Evolutionary conservation across 2,113 vertebrate genomes (phyloP).

Genomic region (Oceanodroma tethys): DNA sequence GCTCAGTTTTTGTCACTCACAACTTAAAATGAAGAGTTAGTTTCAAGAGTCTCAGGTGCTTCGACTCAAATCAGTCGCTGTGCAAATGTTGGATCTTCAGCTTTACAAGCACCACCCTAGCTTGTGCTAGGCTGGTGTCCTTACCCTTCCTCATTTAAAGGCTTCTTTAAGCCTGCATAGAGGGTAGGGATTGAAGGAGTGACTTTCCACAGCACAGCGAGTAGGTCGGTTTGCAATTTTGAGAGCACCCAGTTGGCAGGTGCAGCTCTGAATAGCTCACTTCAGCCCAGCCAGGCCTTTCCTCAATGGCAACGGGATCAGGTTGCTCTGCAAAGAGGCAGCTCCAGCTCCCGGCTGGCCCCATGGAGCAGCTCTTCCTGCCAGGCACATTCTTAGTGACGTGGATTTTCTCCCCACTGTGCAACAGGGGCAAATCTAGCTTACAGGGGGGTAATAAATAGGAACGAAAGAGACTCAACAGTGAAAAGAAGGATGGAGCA

Average conservation of each 20-base stretch:
- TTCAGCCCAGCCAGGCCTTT: not conserved
- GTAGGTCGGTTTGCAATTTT: not conserved
- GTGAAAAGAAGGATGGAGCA: not conserved
- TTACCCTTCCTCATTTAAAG: not conserved
- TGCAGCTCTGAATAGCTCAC: not conserved
- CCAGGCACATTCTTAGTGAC: not conserved
- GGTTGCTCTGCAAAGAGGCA: not conserved
- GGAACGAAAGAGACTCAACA: not conserved
- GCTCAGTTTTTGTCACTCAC: not conserved
- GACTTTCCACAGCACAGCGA: not conserved
- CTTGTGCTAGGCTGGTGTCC: not conserved
- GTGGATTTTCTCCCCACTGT: not conserved
- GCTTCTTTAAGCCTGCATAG: not conserved
- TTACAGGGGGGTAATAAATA: not conserved
- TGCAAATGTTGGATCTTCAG: not conserved
- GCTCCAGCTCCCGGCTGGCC: not conserved
- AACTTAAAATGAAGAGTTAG: not conserved
- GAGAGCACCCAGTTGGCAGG: not conserved
- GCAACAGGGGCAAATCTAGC: not conserved
- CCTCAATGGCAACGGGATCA: not conserved
- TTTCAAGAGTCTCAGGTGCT: not conserved
- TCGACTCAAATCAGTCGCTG: not conserved
- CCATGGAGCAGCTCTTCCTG: not conserved
- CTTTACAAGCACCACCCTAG: too few relatives aligned
- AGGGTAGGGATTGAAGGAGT: not conserved